Percentiles rank a stretch among this genome's conserved stretches.
phyloP scores from a whole-genome alignment of 2,797 vertebrate species.

The Melanotaenia nigrans region DNA sequence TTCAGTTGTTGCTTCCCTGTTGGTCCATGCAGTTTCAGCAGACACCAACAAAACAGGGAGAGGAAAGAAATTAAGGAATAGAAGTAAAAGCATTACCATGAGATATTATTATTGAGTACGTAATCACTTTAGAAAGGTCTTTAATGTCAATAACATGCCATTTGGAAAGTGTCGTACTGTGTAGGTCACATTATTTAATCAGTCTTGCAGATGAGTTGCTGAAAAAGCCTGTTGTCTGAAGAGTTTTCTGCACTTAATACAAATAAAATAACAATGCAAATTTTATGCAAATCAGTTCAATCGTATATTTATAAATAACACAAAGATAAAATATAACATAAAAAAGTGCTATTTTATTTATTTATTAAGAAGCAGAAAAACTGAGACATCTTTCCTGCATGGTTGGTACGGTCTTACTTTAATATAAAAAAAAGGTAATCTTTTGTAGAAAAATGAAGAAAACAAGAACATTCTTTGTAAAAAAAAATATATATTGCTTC shows the following conservation, averaged over 20 bases:
- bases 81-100: neutral
- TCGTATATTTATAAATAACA: neutral
- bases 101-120: neutral
- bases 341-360: neutral
- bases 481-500: neutral
- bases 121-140: neutral
- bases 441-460: neutral
- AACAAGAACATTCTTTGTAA: neutral
- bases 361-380: neutral
- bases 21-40: neutral
- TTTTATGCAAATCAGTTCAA: neutral
- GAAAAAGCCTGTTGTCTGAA: neutral
- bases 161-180: neutral
- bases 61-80: neutral
- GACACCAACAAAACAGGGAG: neutral
- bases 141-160: neutral
- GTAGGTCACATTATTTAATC: neutral
- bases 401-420: neutral
- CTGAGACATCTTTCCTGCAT: neutral
- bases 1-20: neutral
- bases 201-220: neutral
- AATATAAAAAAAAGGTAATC: neutral
- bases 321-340: neutral
- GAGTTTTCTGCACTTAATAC: neutral
- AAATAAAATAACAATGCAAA: neutral